Evolutionary conservation across 2,113 vertebrate species (phyloP).

Genomic region (Isurus oxyrinchus): DNA sequence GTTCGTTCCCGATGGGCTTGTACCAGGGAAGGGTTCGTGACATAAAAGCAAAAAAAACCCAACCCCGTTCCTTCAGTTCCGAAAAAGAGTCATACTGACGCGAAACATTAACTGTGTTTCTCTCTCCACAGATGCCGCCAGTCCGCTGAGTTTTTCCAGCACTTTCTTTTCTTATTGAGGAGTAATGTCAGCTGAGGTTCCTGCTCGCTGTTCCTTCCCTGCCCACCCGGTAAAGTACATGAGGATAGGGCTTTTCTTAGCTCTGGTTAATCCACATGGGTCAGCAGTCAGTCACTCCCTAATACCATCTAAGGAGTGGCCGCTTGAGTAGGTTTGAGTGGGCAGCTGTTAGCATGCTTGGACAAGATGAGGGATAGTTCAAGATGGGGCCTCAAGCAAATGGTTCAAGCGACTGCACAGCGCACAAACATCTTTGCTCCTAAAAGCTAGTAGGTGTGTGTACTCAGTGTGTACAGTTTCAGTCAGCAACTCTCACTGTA

Average conservation of each 20-base stretch:
- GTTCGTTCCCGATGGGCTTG: background rate
- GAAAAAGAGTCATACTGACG: too few species aligned
- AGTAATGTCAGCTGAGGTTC: background rate
- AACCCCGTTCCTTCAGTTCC: too few species aligned
- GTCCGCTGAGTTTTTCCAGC: too few species aligned
- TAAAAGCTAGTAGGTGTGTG: background rate
- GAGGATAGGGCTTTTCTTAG: too few species aligned
- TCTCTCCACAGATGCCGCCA: too few species aligned
- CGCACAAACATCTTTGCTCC: background rate
- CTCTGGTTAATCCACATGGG: background rate
- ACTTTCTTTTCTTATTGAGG: too few species aligned
- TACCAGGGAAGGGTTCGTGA: background rate
- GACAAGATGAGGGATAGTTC: too few species aligned
- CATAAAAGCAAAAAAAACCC: too few species aligned
- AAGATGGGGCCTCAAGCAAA: background rate
- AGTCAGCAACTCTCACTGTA: too few species aligned
- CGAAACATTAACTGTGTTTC: too few species aligned
- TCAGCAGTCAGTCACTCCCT: background rate
- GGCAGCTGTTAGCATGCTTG: background rate
- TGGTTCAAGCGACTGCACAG: background rate
- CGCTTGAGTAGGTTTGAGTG: background rate
- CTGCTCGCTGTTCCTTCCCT: background rate
- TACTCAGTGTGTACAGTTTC: background rate
- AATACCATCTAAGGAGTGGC: background rate
- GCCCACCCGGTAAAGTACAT: too few species aligned